These are phyloP conservation scores for Salticus scenicus DNA, from an alignment of 2,888 invertebrate species.

Conservation along the genomic window DNA sequence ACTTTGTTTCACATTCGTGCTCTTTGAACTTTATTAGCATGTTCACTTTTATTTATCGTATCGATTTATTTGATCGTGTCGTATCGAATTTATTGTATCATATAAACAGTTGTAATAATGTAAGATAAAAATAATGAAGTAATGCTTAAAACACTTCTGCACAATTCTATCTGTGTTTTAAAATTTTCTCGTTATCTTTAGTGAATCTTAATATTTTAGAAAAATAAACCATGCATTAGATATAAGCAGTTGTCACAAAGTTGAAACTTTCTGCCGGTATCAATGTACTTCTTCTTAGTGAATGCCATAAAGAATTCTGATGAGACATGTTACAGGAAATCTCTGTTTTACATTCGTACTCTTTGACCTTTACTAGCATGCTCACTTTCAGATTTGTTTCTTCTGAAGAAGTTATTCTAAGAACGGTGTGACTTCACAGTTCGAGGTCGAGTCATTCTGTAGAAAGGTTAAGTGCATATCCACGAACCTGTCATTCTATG, in stretches of 20 bases:
- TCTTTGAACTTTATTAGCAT: not conserved
- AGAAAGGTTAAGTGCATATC: conserved; percentile 18
- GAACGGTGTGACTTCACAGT: not conserved
- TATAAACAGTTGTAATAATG: too few relatives aligned
- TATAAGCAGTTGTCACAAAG: too few relatives aligned
- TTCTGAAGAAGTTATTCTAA: not conserved
- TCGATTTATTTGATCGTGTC: too few relatives aligned
- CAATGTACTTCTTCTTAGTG: too few relatives aligned
- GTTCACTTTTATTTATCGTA: not conserved
- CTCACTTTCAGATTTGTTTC: not conserved
- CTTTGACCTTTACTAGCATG: not conserved
- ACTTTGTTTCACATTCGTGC: not conserved
- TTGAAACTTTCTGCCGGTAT: too few relatives aligned
- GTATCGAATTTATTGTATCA: too few relatives aligned
- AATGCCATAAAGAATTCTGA: not conserved
- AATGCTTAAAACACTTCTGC: too few relatives aligned
- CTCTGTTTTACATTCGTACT: not conserved
- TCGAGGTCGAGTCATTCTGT: not conserved
- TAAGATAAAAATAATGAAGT: too few relatives aligned
- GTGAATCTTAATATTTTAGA: too few relatives aligned
- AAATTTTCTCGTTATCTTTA: too few relatives aligned
- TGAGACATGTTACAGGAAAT: not conserved
- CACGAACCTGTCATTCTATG: conserved; percentile 12
- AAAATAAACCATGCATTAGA: too few relatives aligned
- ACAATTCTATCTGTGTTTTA: too few relatives aligned